These are phyloP conservation scores for Lamproptera curius DNA, from an alignment of 2,888 invertebrate species.

Conservation along the genomic window DNA sequence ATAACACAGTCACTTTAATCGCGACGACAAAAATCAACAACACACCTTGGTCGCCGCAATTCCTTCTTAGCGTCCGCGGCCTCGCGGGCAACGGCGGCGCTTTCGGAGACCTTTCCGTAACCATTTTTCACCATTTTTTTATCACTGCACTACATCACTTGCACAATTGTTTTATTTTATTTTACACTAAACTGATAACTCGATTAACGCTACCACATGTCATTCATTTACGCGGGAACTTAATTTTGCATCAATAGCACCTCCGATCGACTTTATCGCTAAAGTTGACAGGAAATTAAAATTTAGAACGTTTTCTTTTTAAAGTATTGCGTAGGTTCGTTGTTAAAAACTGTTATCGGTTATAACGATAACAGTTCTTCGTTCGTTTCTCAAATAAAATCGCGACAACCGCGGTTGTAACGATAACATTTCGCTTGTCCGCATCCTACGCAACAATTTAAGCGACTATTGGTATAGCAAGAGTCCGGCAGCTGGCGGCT, in stretches of 20 bases:
- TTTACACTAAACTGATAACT: too few species aligned
- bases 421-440: conserved; percentile 27
- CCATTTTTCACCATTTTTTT: conserved; percentile 65
- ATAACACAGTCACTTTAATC: conserved; percentile 28
- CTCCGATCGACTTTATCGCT: conserved; percentile 12
- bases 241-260: too few species aligned
- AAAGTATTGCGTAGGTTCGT: background rate
- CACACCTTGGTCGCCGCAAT: conserved; percentile 79
- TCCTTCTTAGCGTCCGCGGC: conserved; percentile 73
- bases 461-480: conserved; percentile 35
- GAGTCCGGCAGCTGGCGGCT: conserved; percentile 55
- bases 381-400: too few species aligned
- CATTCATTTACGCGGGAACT: too few species aligned
- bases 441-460: conserved; percentile 25
- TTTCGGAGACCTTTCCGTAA: conserved; percentile 64
- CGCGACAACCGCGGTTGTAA: too few species aligned
- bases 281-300: conserved; percentile 22
- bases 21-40: conserved; percentile 12
- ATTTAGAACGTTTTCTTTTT: background rate
- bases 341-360: too few species aligned
- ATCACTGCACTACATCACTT: conserved; percentile 41
- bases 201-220: too few species aligned
- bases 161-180: too few species aligned
- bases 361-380: too few species aligned
- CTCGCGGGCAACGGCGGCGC: conserved; percentile 62